These are phyloP conservation scores for Drosophila setifemur DNA, from an alignment of 1,140 invertebrate species.

Conservation along the genomic window DNA sequence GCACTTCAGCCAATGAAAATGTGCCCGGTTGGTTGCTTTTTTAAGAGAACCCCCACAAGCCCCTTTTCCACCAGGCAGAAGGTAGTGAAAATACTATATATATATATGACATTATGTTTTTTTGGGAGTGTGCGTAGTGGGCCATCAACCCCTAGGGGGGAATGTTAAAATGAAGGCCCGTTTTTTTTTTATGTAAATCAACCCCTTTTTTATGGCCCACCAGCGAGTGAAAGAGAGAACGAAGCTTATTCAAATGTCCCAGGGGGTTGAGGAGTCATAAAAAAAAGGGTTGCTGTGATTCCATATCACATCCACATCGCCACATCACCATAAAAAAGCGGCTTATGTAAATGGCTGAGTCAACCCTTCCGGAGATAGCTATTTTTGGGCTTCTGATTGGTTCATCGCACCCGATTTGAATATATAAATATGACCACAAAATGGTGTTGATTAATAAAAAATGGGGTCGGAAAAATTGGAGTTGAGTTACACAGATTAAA, in stretches of 20 bases:
- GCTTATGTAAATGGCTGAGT: slow-evolving; percentile 65
- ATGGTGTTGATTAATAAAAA: slow-evolving; percentile 33
- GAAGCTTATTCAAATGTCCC: slow-evolving; percentile 73
- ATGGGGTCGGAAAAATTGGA: background rate
- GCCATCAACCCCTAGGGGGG: slow-evolving; percentile 41
- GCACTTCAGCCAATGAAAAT: slow-evolving; percentile 64
- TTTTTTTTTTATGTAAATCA: slow-evolving; percentile 73
- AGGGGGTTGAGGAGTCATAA: slow-evolving; percentile 21
- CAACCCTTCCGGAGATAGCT: slow-evolving; percentile 59
- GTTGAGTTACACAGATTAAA: no score
- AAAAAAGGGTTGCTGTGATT: slow-evolving; percentile 78
- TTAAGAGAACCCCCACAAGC: slow-evolving; percentile 37
- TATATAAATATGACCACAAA: slow-evolving; percentile 40
- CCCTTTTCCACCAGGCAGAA: background rate
- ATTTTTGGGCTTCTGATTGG: slow-evolving; percentile 46
- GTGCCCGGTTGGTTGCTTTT: slow-evolving; percentile 54
- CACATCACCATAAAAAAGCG: no score
- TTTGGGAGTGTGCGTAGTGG: slow-evolving; percentile 56
- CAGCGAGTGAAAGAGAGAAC: slow-evolving; percentile 11
- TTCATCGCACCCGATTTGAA: slow-evolving; percentile 37
- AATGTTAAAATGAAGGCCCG: slow-evolving; percentile 72
- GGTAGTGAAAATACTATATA: background rate
- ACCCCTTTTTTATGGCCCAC: slow-evolving; percentile 57
- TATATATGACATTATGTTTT: slow-evolving; percentile 44
- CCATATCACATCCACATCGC: slow-evolving; percentile 37